Evolutionary conservation across 2,888 invertebrate genomes (phyloP).

Genomic region (Gymnoscelis rufifasciata): DNA sequence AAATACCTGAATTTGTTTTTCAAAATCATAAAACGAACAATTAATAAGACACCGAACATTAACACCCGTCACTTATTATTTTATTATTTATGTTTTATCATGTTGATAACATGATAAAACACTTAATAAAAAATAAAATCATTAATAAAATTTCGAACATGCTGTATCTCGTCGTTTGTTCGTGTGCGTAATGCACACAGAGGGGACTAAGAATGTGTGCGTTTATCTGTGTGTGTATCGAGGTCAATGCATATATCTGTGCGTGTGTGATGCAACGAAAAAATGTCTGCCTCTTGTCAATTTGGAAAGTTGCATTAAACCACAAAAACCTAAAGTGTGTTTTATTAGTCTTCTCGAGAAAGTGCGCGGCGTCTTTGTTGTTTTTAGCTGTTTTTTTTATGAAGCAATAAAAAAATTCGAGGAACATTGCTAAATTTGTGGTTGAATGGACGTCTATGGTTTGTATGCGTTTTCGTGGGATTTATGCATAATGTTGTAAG

Average conservation of each 20-base stretch:
- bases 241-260: constrained; percentile 58
- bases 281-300: constrained; percentile 38
- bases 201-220: constrained; percentile 32
- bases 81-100: too few relatives aligned
- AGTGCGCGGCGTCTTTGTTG: constrained; percentile 18
- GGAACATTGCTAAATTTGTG: constrained; percentile 5
- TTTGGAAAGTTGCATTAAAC: constrained; percentile 50
- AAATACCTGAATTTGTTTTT: background rate
- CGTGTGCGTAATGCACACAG: constrained; percentile 46
- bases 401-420: constrained; percentile 6
- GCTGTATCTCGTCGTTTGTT: constrained; percentile 48
- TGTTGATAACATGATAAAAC: too few relatives aligned
- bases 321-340: constrained; percentile 26
- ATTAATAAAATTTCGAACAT: constrained; percentile 40
- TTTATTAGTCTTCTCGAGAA: constrained; percentile 31
- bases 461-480: background rate
- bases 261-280: constrained; percentile 51
- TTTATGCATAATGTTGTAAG: background rate
- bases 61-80: too few relatives aligned
- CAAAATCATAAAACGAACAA: too few relatives aligned
- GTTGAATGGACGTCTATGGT: background rate
- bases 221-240: constrained; percentile 50
- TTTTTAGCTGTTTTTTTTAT: constrained; percentile 9
- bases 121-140: constrained; percentile 29
- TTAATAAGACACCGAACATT: too few relatives aligned